A percentile compares a stretch with the other conserved stretches of the same genome.
Conservation (phyloP, 2,797 vertebrate species). For the Syngnathus acus region DNA sequence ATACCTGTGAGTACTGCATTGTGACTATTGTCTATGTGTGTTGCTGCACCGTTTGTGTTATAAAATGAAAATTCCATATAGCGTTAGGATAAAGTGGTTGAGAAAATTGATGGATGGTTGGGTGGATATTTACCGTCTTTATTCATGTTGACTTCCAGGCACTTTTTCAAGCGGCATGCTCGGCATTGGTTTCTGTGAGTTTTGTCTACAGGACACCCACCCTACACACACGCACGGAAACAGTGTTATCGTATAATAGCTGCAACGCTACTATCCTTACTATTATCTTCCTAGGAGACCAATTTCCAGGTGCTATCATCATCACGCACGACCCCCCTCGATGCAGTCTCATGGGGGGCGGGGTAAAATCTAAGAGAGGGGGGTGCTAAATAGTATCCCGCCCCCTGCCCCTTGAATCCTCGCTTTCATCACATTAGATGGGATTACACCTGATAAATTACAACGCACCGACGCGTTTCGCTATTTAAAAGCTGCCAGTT, state of each 20-base stretch:
- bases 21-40: too few species aligned
- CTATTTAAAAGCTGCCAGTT: conserved; percentile 45
- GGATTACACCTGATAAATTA: conserved; percentile 74
- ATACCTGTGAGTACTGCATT: too few species aligned
- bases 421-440: conserved; percentile 68
- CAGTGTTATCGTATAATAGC: conserved; percentile 19
- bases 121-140: conserved; percentile 86
- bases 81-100: too few species aligned
- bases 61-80: too few species aligned
- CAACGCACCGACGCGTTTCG: conserved; percentile 45
- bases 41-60: too few species aligned
- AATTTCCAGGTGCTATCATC: conserved; percentile 69
- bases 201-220: conserved; percentile 97
- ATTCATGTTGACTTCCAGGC: conserved; percentile 99
- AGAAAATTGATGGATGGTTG: too few species aligned
- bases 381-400: conserved; percentile 58
- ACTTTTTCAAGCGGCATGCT: conserved; percentile 97
- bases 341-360: conserved; percentile 37
- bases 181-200: conserved; percentile 98
- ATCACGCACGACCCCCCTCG: conserved; percentile 58
- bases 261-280: conserved; percentile 10
- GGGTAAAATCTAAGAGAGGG: conserved; percentile 28
- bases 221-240: conserved; percentile 60
- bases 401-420: conserved; percentile 66
- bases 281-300: conserved; percentile 56